Base-by-base conservation (phyloP, 2,113 vertebrate species). In the Carassius auratus region DNA sequence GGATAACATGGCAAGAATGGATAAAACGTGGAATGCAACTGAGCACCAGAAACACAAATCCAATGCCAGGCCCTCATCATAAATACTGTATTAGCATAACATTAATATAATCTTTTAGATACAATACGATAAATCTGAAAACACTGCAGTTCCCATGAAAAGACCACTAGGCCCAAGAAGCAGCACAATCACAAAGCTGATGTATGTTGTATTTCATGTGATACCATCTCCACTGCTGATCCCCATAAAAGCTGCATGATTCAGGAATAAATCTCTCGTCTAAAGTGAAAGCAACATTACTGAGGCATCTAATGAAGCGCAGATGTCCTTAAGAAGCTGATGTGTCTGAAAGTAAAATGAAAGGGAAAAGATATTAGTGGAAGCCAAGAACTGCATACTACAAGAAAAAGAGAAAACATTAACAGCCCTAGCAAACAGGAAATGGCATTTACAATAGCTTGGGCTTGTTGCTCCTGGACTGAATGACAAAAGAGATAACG, bases 141-240 rank as follows among this genome's bases (percentile, higher is more conserved):
- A 9, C 52, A 21, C 50, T 36, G 52, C 57, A 23, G 36, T 62
- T 42, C 33, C 76, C 21, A 23, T 38, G 36, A 17, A 76, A 30
- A 55, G 48, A 76, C 23, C 9, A 69, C 17, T 52, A 36, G n/a
- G n/a, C 19, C 30, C 77, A 76, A 75, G 9, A 74, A 73, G 64
- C 21, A 68, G 21, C 38, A 73, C 17, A 84, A 74, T 50, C 19
- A 17, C 55, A 38, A 42, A 13, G 76, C 57, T 71, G 62, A 59
- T 8, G 23, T n/a, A 62, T 48, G n/a, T 1, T 86, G 61, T 23
- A 77, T 62, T 86, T 73, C 10, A 62, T 15, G 76, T 79, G 13
- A 79, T 14, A 19, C 13, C 8, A 57, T 77, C 30, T 77, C 9
- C 50, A 59, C 30, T 2, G 5, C 14, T 52, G 45, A 76, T 76